These are phyloP conservation scores for Paguma larvata DNA, from an alignment of 2,797 vertebrate genomes.

Conservation along the genomic window DNA sequence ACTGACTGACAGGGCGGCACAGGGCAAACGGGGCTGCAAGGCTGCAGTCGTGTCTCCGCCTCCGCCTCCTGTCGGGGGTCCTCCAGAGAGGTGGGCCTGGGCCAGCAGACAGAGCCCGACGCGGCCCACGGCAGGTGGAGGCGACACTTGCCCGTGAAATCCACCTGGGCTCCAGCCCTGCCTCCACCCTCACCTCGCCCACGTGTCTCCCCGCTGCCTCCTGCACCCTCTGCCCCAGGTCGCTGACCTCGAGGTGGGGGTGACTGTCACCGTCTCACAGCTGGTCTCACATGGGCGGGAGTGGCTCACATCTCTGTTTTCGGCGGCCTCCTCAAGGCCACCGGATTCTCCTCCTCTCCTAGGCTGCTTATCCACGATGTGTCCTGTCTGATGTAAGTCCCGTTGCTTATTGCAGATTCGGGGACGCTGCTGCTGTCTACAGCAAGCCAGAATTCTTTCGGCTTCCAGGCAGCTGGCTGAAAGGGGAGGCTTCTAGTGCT, in stretches of 20 bases:
- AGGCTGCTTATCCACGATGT: neutral
- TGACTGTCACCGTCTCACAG: neutral
- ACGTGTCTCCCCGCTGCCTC: neutral
- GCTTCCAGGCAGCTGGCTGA: neutral
- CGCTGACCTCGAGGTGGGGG: neutral
- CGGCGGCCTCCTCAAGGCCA: neutral
- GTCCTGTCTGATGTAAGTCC: neutral
- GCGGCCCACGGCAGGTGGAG: neutral
- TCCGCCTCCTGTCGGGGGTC: neutral
- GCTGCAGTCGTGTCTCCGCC: rapidly evolving
- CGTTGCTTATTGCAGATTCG: neutral
- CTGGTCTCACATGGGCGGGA: neutral
- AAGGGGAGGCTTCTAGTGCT: neutral
- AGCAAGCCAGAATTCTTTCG: neutral
- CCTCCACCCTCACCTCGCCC: neutral
- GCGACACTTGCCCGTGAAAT: neutral
- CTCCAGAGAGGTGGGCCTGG: neutral
- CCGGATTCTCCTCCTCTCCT: neutral
- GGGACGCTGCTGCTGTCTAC: neutral
- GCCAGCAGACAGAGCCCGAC: neutral
- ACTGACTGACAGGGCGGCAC: neutral
- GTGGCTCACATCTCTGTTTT: neutral
- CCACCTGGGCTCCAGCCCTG: neutral
- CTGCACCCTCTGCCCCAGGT: neutral
- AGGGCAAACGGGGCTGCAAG: rapidly evolving